Evolutionary conservation across 2,113 vertebrate genomes (phyloP).

Genomic region (Tilapia sparmanii): DNA sequence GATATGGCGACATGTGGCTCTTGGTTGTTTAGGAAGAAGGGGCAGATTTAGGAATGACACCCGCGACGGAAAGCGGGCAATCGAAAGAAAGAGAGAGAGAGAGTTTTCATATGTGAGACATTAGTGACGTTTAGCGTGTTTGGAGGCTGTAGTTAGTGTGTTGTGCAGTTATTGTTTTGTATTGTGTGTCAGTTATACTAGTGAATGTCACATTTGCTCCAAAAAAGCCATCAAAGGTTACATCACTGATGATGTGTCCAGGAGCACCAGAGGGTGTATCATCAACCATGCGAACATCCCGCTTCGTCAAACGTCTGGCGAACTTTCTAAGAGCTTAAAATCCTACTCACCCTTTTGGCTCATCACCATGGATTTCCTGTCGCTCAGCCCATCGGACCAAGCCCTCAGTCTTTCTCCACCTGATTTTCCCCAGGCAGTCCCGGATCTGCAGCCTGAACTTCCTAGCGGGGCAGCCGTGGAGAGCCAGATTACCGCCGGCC

Average conservation of each 20-base stretch:
- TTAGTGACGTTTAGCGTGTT: too few relatives aligned
- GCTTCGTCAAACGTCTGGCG: not conserved
- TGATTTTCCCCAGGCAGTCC: not conserved
- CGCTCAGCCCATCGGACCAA: not conserved
- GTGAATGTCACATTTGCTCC: too few relatives aligned
- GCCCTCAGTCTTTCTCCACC: not conserved
- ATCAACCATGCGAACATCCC: not conserved
- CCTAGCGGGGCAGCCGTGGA: not conserved
- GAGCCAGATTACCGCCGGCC: not conserved
- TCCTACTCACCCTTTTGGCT: not conserved
- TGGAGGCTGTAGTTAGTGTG: too few relatives aligned
- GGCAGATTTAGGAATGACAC: too few relatives aligned
- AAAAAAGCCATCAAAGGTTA: too few relatives aligned
- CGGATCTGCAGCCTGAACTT: not conserved
- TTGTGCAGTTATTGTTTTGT: too few relatives aligned
- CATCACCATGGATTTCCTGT: not conserved
- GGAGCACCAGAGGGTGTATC: not conserved
- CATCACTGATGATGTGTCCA: not conserved
- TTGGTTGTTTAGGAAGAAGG: too few relatives aligned
- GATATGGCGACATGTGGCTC: too few relatives aligned
- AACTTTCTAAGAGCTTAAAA: not conserved
- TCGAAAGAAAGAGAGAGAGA: too few relatives aligned
- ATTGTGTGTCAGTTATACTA: too few relatives aligned
- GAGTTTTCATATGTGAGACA: too few relatives aligned
- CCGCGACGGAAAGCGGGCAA: too few relatives aligned